A percentile compares a stretch with the other conserved stretches of the same genome.
Conservation (phyloP, 1,140 invertebrate genomes). For the Drosophila melanogaster region Release_6_plus_ISO1_MT NT_037436.4:16463501-16464000, state of each 20-base stretch:
- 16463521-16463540: constrained; percentile 27
- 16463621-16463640: constrained; percentile 40
- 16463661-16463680: constrained; percentile 53
- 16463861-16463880: not conserved
- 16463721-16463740: constrained; percentile 42
- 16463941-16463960: too few relatives aligned
- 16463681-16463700: constrained; percentile 52
- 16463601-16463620: constrained; percentile 27
- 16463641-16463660: constrained; percentile 41
- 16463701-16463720: constrained; percentile 31
- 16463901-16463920: too few relatives aligned
- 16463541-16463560: constrained; percentile 20
- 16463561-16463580: constrained; percentile 33
- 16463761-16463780: constrained; percentile 34
- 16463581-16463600: constrained; percentile 21
- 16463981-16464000: too few relatives aligned
- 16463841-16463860: constrained; percentile 16
- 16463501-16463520: constrained; percentile 32
- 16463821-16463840: constrained; percentile 47
- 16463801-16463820: constrained; percentile 8
- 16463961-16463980: too few relatives aligned
- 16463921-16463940: too few relatives aligned
- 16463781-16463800: constrained; percentile 32
- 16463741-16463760: constrained; percentile 52
- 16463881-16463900: not conserved